A percentile compares a stretch with the other conserved stretches of the same genome.
Conservation (phyloP, 2,888 invertebrate genomes). For the Nomada flava region DNA sequence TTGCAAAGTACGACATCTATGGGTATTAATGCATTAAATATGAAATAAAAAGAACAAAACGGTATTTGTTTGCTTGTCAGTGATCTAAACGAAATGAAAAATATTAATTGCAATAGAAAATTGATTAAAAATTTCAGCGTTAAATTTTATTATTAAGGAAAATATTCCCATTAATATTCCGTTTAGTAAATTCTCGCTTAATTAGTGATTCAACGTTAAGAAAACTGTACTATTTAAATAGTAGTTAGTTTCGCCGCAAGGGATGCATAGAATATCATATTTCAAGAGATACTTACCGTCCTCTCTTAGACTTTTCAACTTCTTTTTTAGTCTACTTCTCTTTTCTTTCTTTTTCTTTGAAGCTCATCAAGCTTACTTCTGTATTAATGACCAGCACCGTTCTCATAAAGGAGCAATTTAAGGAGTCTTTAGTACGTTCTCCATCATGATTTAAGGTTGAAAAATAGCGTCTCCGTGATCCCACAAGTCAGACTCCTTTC, state of each 20-base stretch:
- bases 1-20: no score
- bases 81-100: neutral
- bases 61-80: no score
- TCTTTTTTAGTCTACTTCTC: slow-evolving; percentile 33
- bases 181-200: neutral
- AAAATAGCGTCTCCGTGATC: slow-evolving; percentile 1
- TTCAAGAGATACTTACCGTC: slow-evolving; percentile 19
- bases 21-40: no score
- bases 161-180: neutral
- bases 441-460: slow-evolving; percentile 41
- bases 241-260: neutral
- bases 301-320: slow-evolving; percentile 1
- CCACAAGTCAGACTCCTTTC: neutral
- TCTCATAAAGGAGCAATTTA: slow-evolving; percentile 66
- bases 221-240: neutral
- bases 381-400: slow-evolving; percentile 78
- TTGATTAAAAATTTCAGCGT: neutral
- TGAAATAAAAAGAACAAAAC: no score
- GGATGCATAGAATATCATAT: neutral
- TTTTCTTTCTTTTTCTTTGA: slow-evolving; percentile 43
- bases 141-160: neutral
- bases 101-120: neutral
- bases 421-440: slow-evolving; percentile 52
- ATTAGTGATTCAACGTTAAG: neutral
- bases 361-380: slow-evolving; percentile 77